Conservation (phyloP, 2,797 vertebrate genomes). For the Sparidentex hasta region DNA sequence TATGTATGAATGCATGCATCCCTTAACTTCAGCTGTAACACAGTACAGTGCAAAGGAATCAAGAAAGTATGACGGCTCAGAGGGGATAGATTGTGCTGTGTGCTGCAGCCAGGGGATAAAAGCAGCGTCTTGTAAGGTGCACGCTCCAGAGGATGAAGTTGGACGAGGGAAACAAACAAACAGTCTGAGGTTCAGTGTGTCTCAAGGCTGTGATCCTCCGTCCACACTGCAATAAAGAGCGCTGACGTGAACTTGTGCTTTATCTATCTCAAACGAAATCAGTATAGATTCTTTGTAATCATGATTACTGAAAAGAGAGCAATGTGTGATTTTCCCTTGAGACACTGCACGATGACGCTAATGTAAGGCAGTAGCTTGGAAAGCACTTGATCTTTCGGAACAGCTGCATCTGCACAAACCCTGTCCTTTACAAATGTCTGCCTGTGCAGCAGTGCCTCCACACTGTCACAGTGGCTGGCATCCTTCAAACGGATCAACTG, state of each 20-base stretch:
- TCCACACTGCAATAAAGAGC: background rate
- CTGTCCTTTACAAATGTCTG: background rate
- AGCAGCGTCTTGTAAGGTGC: conserved; percentile 31
- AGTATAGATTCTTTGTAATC: background rate
- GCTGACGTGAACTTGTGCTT: background rate
- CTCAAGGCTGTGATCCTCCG: conserved; percentile 4
- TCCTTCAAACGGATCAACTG: conserved; percentile 30
- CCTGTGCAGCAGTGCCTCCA: background rate
- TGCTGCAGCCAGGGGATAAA: conserved; percentile 39
- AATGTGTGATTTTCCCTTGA: background rate
- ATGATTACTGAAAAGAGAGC: background rate
- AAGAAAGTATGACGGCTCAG: background rate
- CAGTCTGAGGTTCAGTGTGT: conserved; percentile 2
- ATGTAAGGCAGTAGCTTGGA: background rate
- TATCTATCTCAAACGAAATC: background rate
- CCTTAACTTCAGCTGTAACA: background rate
- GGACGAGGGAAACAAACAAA: conserved; percentile 46
- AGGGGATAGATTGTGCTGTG: conserved; percentile 21
- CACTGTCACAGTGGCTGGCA: conserved; percentile 23
- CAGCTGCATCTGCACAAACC: conserved; percentile 21
- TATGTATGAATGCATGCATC: too few species aligned
- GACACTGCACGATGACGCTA: background rate
- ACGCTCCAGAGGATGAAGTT: conserved; percentile 25
- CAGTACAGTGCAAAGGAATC: background rate
- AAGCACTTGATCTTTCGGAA: conserved; percentile 5